Conservation (phyloP, 2,113 vertebrate genomes). For the Gasterosteus aculeatus region DNA sequence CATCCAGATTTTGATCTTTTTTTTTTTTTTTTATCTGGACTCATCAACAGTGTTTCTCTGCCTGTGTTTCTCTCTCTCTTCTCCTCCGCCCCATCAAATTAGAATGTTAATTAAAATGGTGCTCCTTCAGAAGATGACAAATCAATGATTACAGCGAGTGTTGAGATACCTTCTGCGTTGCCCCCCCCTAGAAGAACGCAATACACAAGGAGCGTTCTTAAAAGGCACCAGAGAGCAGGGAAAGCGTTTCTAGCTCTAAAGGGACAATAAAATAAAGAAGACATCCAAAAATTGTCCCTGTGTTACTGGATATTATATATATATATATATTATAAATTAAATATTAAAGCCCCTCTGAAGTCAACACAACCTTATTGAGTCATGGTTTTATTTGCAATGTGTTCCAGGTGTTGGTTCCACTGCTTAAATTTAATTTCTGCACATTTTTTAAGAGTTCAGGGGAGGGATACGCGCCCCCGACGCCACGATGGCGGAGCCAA, state of each 20-base stretch:
- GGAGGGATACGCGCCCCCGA: background rate
- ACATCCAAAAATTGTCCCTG: background rate
- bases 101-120: slow-evolving; percentile 77
- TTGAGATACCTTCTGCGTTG: slow-evolving; percentile 57
- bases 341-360: background rate
- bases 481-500: too few species aligned
- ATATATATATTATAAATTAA: background rate
- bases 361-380: too few species aligned
- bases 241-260: background rate
- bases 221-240: slow-evolving; percentile 9
- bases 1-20: slow-evolving; percentile 66
- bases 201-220: slow-evolving; percentile 5
- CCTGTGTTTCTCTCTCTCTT: slow-evolving; percentile 57
- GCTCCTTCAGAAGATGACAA: slow-evolving; percentile 73
- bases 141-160: slow-evolving; percentile 68
- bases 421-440: too few species aligned
- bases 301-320: background rate
- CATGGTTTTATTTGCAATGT: too few species aligned
- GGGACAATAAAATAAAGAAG: background rate
- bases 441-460: background rate
- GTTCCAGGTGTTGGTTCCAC: too few species aligned
- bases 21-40: slow-evolving; percentile 72
- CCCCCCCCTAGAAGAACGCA: slow-evolving; percentile 59
- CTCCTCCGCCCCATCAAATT: slow-evolving; percentile 74
- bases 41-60: slow-evolving; percentile 70